Conservation (phyloP, 2,797 vertebrate species). For the Poecile montanus region DNA sequence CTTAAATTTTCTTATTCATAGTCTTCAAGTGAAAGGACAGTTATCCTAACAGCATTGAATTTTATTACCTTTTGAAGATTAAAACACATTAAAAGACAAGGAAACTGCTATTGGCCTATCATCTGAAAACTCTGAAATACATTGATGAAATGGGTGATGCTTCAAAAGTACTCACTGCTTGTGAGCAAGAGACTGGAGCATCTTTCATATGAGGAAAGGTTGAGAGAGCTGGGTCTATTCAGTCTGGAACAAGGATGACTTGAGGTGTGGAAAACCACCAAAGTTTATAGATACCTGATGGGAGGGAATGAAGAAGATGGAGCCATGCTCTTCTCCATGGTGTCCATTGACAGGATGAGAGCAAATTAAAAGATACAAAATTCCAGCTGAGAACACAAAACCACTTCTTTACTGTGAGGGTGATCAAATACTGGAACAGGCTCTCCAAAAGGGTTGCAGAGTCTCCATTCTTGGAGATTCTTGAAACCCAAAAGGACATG, state of each 20-base stretch:
- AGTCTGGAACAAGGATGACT: not conserved
- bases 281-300: not conserved
- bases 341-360: not conserved
- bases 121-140: not conserved
- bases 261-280: fast-evolving
- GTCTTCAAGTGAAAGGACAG: not conserved
- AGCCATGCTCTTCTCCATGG: not conserved
- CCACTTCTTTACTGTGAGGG: not conserved
- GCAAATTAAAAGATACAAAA: not conserved
- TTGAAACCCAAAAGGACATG: not conserved
- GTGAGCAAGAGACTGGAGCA: not conserved
- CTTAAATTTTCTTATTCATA: not conserved
- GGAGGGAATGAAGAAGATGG: not conserved
- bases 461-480: not conserved
- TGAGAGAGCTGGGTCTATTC: not conserved
- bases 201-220: not conserved
- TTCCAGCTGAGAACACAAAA: not conserved
- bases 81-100: not conserved
- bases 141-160: not conserved
- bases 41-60: not conserved
- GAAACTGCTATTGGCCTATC: not conserved
- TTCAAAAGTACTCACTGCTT: not conserved
- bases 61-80: not conserved
- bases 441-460: not conserved
- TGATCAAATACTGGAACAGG: not conserved